phyloP scores from a whole-genome alignment of 2,113 vertebrate species.

The Dicerorhinus sumatrensis region DNA sequence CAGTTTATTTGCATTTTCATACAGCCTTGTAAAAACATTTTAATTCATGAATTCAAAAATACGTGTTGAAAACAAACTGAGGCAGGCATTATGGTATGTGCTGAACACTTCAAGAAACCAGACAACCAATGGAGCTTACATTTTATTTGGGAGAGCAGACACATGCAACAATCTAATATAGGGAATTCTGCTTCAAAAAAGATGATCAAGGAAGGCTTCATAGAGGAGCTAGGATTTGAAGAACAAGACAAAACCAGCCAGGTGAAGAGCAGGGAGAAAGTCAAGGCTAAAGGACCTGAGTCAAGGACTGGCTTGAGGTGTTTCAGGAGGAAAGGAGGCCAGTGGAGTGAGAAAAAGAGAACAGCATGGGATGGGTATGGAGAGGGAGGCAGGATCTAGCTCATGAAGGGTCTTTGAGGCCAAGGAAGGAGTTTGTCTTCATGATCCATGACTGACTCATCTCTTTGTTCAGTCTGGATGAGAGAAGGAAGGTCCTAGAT shows the following conservation, averaged over 20 bases:
- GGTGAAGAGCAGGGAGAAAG: not conserved
- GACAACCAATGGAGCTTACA: not conserved
- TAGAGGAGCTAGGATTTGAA: not conserved
- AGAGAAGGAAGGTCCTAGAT: not conserved
- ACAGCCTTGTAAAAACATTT: not conserved
- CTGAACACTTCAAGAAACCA: not conserved
- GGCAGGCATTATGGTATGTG: not conserved
- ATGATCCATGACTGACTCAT: not conserved
- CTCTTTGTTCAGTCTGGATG: not conserved
- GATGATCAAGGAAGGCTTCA: not conserved
- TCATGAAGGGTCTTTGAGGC: not conserved
- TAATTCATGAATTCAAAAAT: not conserved
- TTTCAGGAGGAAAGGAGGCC: not conserved
- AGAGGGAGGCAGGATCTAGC: not conserved
- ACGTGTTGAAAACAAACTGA: not conserved
- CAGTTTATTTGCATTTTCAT: not conserved
- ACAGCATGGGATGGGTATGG: too few relatives aligned
- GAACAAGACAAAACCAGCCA: not conserved
- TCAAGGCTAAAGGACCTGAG: not conserved
- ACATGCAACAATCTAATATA: accelerated
- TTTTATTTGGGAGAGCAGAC: not conserved
- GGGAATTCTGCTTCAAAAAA: not conserved
- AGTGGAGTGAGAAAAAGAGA: not conserved
- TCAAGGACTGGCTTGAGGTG: not conserved
- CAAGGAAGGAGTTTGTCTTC: not conserved